Evolutionary conservation across 2,113 vertebrate species (phyloP), one percentile per base, ranked within the genome.

Genomic region (Dipodomys merriami): DNA sequence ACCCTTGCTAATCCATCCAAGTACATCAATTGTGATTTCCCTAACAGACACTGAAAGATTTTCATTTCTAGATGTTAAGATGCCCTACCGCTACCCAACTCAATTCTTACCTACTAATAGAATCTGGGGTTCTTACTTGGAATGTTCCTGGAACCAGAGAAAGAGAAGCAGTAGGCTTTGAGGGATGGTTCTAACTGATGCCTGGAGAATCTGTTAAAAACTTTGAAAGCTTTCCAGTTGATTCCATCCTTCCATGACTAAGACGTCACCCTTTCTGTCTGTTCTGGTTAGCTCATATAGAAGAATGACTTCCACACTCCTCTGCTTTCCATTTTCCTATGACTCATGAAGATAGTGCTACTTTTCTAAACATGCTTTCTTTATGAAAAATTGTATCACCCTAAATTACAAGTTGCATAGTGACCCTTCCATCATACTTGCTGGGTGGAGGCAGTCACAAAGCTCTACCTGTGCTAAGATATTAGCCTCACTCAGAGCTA

Each of bases 251-350:
- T 57, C 49, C 65, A 65, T 16, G 67, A 72, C 23, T 64, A 90
- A 88, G 30, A 87, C 13, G 19, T 46, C 15, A 62, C 11, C 27
- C 53, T 78, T 90, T 46, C 44, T 73, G 7, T 78, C 67, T 83
- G 13, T 84, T 80, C 88, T 83, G 60, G 87, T 88, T 53, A 90
- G 39, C 20, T 81, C 87, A 23, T 89, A 44, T 19, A 77, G 12
- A 33, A 90, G 60, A 73, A n/a, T 25, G 62, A 60, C 44, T 78
- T 15, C 29, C 57, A 85, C 74, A 78, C 57, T 69, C 85, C 62
- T 87, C 29, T 77, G 73, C 2, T 62, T 87, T 87, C 73, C 39
- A 39, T 74, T 93, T 93, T 69, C 72, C 53, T 62, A 35, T 77
- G 81, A 78, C 12, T 85, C 27, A 39, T 80, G 8, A 86, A 83